Evolutionary conservation across 2,888 invertebrate genomes (phyloP).

Genomic region (Eilema griseolum): DNA sequence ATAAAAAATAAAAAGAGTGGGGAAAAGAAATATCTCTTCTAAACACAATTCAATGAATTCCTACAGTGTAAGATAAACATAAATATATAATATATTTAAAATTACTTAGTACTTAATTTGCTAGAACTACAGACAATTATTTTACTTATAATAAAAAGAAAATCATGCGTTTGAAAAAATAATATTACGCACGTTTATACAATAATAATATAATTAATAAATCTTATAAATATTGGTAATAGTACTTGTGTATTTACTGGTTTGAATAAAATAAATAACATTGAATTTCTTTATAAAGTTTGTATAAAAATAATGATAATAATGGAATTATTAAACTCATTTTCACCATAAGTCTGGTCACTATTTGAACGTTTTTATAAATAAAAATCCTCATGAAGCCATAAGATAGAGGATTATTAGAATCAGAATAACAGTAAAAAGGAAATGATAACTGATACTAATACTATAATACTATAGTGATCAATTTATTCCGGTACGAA

Average conservation of each 20-base stretch:
- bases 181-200: constrained; percentile 42
- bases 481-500: too few relatives aligned
- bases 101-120: constrained; percentile 38
- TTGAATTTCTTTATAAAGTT: not conserved
- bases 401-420: too few relatives aligned
- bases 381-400: too few relatives aligned
- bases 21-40: too few relatives aligned
- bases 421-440: too few relatives aligned
- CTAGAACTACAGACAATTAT: constrained; percentile 31
- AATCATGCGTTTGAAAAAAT: constrained; percentile 40
- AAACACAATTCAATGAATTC: not conserved
- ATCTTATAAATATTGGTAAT: constrained; percentile 25
- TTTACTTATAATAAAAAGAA: constrained; percentile 17
- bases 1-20: not conserved
- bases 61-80: not conserved
- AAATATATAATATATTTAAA: constrained; percentile 17
- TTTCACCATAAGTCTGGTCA: too few relatives aligned
- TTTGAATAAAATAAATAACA: not conserved
- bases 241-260: constrained; percentile 20
- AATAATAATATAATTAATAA: constrained; percentile 38
- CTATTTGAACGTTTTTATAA: too few relatives aligned
- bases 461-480: too few relatives aligned
- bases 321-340: not conserved
- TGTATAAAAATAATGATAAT: not conserved
- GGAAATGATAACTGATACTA: too few relatives aligned